These are phyloP conservation scores for Acanthornis magna DNA, from an alignment of 2,797 vertebrate species.

Conservation along the genomic window DNA sequence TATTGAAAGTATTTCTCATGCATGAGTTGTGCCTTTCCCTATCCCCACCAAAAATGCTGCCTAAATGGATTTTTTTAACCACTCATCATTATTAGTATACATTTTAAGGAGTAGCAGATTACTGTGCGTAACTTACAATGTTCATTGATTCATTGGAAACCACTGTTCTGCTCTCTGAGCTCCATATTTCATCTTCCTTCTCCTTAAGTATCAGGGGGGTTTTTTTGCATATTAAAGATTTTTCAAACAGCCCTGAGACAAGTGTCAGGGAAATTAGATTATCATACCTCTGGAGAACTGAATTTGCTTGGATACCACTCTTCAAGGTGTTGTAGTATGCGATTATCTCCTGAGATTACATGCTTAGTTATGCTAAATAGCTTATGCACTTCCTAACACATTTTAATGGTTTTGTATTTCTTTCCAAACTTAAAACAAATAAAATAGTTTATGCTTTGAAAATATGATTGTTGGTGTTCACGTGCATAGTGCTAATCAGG, in stretches of 20 bases:
- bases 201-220: background rate
- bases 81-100: background rate
- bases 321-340: background rate
- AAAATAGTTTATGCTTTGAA: background rate
- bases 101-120: background rate
- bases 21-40: background rate
- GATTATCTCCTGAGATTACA: conserved; percentile 4
- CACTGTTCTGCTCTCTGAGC: background rate
- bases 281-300: background rate
- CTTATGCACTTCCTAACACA: background rate
- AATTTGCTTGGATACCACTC: background rate
- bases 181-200: background rate
- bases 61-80: background rate
- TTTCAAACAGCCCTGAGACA: background rate
- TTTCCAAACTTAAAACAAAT: background rate
- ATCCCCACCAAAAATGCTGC: background rate
- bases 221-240: background rate
- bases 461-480: background rate
- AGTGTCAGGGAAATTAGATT: background rate
- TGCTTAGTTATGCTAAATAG: background rate
- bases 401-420: background rate
- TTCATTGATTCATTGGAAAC: background rate
- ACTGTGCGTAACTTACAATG: rapidly evolving
- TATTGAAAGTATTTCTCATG: background rate
- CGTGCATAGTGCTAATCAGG: background rate